These are phyloP conservation scores for Odocoileus hemionus DNA, from an alignment of 2,113 vertebrate species.

Conservation along the genomic window DNA sequence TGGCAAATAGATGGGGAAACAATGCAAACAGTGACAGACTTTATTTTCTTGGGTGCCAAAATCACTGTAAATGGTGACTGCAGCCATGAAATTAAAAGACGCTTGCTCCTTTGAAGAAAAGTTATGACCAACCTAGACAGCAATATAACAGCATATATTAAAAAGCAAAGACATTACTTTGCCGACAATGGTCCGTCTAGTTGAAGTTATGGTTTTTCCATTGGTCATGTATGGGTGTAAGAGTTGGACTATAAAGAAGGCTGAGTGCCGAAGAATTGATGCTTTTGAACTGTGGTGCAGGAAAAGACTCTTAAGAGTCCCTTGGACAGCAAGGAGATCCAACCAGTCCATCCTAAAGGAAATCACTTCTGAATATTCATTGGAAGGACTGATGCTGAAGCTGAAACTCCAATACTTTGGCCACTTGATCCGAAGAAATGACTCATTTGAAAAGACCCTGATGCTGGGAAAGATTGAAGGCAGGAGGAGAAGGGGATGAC, in stretches of 20 bases:
- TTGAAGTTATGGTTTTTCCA: neutral
- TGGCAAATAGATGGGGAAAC: neutral
- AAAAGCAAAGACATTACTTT: neutral
- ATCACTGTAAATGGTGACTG: neutral
- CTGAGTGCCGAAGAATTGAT: accelerated
- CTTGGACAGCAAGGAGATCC: neutral
- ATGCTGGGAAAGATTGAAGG: neutral
- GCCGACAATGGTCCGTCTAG: neutral
- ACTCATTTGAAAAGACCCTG: neutral
- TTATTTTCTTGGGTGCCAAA: neutral
- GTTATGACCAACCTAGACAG: neutral
- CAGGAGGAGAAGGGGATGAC: neutral
- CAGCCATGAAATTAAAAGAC: neutral
- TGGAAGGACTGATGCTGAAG: neutral
- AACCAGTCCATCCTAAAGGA: neutral
- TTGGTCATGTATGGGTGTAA: neutral
- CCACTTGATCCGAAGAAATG: neutral
- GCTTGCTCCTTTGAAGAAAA: neutral
- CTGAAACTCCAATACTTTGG: neutral
- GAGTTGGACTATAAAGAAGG: neutral
- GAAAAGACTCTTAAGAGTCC: neutral
- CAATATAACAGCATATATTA: neutral
- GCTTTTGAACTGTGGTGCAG: neutral
- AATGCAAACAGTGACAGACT: neutral
- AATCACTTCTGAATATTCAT: neutral